Base-by-base conservation (phyloP, 2,797 vertebrate genomes). In the Gorsachius magnificus region DNA sequence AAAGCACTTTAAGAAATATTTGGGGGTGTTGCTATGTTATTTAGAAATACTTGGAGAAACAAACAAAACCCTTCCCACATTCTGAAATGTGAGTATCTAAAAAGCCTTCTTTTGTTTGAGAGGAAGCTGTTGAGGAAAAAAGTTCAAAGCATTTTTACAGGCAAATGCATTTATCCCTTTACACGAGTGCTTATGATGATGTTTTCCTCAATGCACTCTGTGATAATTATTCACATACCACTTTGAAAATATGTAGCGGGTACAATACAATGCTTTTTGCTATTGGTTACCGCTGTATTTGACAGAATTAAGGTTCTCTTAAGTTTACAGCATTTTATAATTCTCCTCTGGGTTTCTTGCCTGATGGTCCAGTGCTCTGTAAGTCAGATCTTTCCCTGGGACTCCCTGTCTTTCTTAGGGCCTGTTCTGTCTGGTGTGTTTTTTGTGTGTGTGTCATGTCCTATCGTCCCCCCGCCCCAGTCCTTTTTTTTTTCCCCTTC, bases 1-100 rank as follows among this genome's bases (percentile, higher is more conserved):
- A 84, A 82, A 91, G 60, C 88, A 80, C 77, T 96, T 85, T 10
- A 77, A 79, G 90, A 96, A 89, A 71, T 91, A 33, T 72, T 90
- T 82, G 54, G 22, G 61, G 74, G 13, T 1, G 0, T 35, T 84
- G 54, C 8, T 61, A 1, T 57, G 16, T 87, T 82, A 51, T 65
- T 79, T 87, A 18, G 38, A 83, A 79, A 45, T 60, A n/a, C 56
- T 54, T 76, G 28, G 53, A 71, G 68, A 35, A 91, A 75, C 26
- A 91, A 88, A n/a, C 28, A 78, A 8, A 43, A 21, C 10, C 6
- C 16, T 5, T 66, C 21, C 13, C 26, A 5, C 1, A 0, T 46
- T 60, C 36, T 75, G 31, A 95, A 89, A 72, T 2, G 4, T 4
- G 31, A 45, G 33, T 33, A 11, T 58, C n/a, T 70, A n/a, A 64